Evolutionary conservation across 2,113 vertebrate genomes (phyloP).

Genomic region (Saguinus midas): DNA sequence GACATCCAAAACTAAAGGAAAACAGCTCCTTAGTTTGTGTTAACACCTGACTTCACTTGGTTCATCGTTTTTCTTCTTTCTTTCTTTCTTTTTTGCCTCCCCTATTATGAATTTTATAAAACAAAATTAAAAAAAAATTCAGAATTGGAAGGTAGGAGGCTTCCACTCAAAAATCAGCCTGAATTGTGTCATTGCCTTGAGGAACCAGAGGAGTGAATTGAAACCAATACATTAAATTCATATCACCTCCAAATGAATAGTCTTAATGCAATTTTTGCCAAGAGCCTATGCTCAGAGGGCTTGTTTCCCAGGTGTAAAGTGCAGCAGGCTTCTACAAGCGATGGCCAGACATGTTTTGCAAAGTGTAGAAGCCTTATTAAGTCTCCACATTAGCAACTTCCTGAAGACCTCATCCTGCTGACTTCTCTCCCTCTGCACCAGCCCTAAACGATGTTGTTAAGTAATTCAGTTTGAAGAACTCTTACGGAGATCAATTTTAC

Average conservation of each 20-base stretch:
- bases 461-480: slow-evolving; percentile 81
- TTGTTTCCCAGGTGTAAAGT: slow-evolving; percentile 57
- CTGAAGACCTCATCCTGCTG: slow-evolving; percentile 45
- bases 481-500: slow-evolving; percentile 82
- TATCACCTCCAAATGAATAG: slow-evolving; percentile 72
- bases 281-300: slow-evolving; percentile 58
- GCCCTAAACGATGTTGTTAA: slow-evolving; percentile 70
- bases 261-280: slow-evolving; percentile 68
- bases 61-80: neutral
- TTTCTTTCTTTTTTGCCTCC: neutral
- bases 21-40: neutral
- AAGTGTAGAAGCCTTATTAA: slow-evolving; percentile 65
- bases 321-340: slow-evolving; percentile 49
- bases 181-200: slow-evolving; percentile 69
- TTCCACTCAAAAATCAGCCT: slow-evolving; percentile 63
- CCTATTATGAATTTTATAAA: slow-evolving; percentile 1
- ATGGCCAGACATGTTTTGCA: slow-evolving; percentile 42
- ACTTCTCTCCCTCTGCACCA: slow-evolving; percentile 69
- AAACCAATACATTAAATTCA: slow-evolving; percentile 72
- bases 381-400: slow-evolving; percentile 63
- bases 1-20: neutral
- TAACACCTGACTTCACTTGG: neutral
- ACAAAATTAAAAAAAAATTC: neutral
- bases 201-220: slow-evolving; percentile 65
- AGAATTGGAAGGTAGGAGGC: slow-evolving; percentile 6